Conservation (phyloP, 2,113 vertebrate genomes). For the Nothocercus julius region DNA sequence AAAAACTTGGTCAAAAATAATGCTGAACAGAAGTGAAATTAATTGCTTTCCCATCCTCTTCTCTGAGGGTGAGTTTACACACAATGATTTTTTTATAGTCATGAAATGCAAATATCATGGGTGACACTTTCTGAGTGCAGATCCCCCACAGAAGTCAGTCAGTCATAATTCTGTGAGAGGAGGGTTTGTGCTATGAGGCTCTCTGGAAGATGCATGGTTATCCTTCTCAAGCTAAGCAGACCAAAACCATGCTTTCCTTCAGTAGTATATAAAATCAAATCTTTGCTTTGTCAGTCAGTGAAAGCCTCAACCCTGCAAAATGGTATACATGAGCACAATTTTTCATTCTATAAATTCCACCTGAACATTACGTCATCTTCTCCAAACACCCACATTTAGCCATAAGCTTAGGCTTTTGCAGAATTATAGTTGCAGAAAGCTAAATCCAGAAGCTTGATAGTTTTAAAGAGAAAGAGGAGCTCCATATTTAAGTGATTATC, state of each 20-base stretch:
- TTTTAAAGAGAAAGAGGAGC: neutral
- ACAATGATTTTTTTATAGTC: neutral
- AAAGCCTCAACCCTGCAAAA: neutral
- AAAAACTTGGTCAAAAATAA: slow-evolving; percentile 51
- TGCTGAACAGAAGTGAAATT: slow-evolving; percentile 53
- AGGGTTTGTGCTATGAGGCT: neutral
- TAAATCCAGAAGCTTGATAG: neutral
- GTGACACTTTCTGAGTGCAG: neutral
- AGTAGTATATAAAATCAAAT: neutral
- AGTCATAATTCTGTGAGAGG: neutral
- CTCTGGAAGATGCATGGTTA: neutral
- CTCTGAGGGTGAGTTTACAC: slow-evolving; percentile 12
- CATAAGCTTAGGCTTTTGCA: neutral
- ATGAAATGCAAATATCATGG: neutral
- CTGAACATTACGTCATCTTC: neutral
- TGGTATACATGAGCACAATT: rapidly evolving
- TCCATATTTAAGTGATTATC: neutral
- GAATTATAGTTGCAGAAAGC: neutral
- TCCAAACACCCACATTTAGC: neutral
- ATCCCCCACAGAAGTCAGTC: neutral
- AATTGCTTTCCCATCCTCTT: slow-evolving; percentile 45
- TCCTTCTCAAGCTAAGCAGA: neutral
- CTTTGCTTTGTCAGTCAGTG: neutral
- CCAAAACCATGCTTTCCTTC: neutral
- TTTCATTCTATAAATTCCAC: neutral